Evolutionary conservation across 2,888 invertebrate species (phyloP), one percentile per base, ranked within the genome.

Genomic region (Trilocha varians): DNA sequence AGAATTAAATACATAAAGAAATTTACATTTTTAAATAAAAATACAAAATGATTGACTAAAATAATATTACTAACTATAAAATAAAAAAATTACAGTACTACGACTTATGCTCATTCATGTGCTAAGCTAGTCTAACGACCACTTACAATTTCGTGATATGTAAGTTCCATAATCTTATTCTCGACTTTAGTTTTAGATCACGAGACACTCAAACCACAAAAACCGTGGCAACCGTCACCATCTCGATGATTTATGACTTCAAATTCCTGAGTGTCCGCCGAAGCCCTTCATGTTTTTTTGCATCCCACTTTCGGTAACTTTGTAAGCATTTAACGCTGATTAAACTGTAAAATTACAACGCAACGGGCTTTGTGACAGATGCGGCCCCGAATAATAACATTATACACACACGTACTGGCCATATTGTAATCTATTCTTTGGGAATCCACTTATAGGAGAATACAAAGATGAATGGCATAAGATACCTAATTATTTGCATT

Each of bases 331-430:
- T 84, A 85, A 85, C 85, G 85, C 84, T 85, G 82, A 85, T 85
- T 85, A 85, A 83, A 85, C 84, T 85, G 84, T 85, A 82, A 85
- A 85, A 85, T 85, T 83, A 79, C 74, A 51, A 77, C 76, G 74
- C 74, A 78, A 76, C 70, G 73, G 68, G 67, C 71, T 78, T 78
- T 82, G 77, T 78, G 83, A 84, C 84, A 85, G 84, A 85, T 85
- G 85, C 72, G 78, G 79, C 78, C 57, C 59, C 58, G 71, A 73
- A 84, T 83, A 84, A 83, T 84, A 80, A 79, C 73, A 82, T 83
- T 82, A 83, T 73, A 67, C 69, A 78, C 74, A 76, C 75, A 73
- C 77, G 42, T 72, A 71, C 73, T 77, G 75, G 76, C 79, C 57
- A 61, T 78, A 76, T 77, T 74, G 68, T 76, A 72, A 74, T 76